Conservation (phyloP, 1,140 invertebrate genomes). For the Melanaphis sacchari region DNA sequence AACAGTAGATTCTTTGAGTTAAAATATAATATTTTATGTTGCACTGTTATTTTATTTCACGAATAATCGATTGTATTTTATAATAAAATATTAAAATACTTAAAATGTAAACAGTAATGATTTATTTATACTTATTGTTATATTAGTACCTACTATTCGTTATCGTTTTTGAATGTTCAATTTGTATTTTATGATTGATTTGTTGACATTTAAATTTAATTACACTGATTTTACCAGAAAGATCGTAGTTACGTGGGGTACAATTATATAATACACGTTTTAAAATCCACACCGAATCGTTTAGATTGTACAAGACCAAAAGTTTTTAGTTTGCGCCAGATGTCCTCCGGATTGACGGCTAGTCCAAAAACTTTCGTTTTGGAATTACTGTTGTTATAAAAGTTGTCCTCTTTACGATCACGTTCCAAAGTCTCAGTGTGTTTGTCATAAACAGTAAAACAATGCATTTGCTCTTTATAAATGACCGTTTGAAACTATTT, state of each 20-base stretch:
- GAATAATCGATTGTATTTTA: neutral
- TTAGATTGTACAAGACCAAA: neutral
- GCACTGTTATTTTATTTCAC: neutral
- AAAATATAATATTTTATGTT: neutral
- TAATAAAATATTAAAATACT: neutral
- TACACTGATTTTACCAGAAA: neutral
- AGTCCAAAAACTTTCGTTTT: conserved; percentile 39
- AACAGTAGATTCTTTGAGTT: neutral
- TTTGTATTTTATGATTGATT: neutral
- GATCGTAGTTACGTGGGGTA: neutral
- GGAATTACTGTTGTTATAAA: conserved; percentile 44
- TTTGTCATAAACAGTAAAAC: conserved; percentile 45
- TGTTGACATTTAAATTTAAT: neutral
- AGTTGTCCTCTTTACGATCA: conserved; percentile 35
- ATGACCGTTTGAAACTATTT: conserved; percentile 29
- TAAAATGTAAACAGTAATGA: neutral
- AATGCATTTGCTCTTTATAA: conserved; percentile 25
- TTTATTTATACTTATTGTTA: neutral
- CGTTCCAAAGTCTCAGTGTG: conserved; percentile 9
- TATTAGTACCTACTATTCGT: neutral
- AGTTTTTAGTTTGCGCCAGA: conserved; percentile 41
- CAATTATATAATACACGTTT: neutral
- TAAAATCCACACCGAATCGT: neutral
- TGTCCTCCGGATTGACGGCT: conserved; percentile 37
- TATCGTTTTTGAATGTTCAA: neutral